Base-by-base conservation (phyloP, 2,888 invertebrate genomes). In the Caprella mutica region DNA sequence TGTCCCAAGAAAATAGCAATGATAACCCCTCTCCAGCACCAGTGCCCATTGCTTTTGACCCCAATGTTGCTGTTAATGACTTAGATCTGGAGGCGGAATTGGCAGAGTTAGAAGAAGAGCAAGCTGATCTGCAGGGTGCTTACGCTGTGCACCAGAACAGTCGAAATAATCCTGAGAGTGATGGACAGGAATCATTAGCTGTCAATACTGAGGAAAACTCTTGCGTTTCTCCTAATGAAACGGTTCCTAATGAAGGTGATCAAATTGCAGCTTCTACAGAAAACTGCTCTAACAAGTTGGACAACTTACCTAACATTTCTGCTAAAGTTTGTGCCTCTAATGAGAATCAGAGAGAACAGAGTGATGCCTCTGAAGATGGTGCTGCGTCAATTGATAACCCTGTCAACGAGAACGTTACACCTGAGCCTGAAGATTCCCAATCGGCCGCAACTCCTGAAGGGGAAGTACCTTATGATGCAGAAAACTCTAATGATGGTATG, bases 101-200 rank as follows among this genome's bases (percentile, higher is more conserved):
- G 27, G 54, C 59, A 6, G 63, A 63, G 30, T 27, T 63, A 26
- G 63, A 63, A 21, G 63, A 63, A 52, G 63, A 63, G 29, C 63
- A 63, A 33, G 53, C 53, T 27, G 39, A 57, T 39, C 46, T 63
- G 14, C 63, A 63, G 33, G 63, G 63, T 26, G 59, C 63, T 9
- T 63, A 59, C 57, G 56, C 56, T 5, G 58, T 52, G n/a, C n/a
- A n/a, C n/a, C n/a, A n/a, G n/a, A n/a, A n/a, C n/a, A n/a, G n/a
- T n/a, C n/a, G n/a, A n/a, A n/a, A n/a, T n/a, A n/a, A n/a, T n/a
- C n/a, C n/a, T n/a, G n/a, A n/a, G n/a, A n/a, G n/a, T 21, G 23
- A 21, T 3, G 43, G 23, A 43, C n/a, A n/a, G 3, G 43, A 43
- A 17, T 2, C 38, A 38, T n/a, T 4, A 19, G 38, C 19, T 38